Conservation (phyloP, 2,113 vertebrate species). For the Climacteris rufus region DNA sequence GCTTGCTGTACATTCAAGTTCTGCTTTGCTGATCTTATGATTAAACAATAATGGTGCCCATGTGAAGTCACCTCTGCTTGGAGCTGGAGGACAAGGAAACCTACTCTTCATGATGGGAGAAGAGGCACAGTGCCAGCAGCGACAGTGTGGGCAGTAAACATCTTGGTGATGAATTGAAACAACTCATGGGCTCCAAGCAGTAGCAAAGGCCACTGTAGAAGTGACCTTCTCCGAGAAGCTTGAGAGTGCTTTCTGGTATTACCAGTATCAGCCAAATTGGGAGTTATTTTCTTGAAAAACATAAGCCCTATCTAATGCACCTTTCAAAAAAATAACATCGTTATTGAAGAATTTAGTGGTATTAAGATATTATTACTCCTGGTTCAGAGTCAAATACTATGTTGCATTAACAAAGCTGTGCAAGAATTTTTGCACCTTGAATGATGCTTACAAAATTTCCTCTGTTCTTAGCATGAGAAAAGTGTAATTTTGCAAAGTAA, state of each 20-base stretch:
- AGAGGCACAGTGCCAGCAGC: background rate
- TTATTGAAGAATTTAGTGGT: background rate
- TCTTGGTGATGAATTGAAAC: background rate
- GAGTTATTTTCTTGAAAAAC: background rate
- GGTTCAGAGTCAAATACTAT: background rate
- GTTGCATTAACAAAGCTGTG: background rate
- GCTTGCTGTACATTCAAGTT: background rate
- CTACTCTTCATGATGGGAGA: background rate
- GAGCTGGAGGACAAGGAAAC: background rate
- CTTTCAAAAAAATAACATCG: background rate
- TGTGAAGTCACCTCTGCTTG: background rate
- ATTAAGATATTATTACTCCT: background rate
- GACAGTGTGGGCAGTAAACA: background rate
- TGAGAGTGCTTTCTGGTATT: background rate
- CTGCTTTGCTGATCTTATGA: background rate
- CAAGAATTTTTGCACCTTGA: background rate
- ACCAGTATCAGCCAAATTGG: background rate
- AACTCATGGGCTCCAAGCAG: background rate
- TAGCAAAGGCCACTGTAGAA: background rate
- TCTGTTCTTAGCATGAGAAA: background rate
- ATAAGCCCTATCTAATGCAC: fast-evolving
- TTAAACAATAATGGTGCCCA: background rate
- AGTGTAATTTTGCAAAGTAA: background rate
- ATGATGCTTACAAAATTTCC: background rate
- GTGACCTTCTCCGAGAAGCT: background rate